Conservation (phyloP, 2,113 vertebrate species). For the Diadophis punctatus region DNA sequence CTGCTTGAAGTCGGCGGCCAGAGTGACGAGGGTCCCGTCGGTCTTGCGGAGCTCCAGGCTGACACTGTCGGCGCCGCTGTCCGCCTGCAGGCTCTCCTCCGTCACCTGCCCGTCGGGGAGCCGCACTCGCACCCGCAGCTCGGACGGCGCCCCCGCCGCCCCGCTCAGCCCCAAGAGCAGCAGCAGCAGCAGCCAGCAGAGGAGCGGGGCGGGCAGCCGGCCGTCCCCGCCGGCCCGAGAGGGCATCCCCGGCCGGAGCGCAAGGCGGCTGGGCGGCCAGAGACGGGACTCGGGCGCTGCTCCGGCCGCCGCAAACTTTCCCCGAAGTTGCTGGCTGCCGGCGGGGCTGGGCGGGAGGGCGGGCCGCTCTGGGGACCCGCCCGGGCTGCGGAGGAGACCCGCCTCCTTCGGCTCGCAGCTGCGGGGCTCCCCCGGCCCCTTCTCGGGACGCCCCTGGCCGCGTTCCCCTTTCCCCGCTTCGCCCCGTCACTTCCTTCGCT, state of each 20-base stretch:
- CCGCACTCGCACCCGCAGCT: constrained; percentile 87
- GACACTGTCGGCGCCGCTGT: constrained; percentile 83
- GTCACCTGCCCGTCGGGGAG: constrained; percentile 85
- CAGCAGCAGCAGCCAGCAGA: constrained; percentile 27
- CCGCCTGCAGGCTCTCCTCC: constrained; percentile 89
- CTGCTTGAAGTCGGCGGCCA: constrained; percentile 89
- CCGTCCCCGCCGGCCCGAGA: not conserved
- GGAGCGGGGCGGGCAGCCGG: constrained; percentile 41
- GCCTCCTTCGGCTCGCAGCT: not conserved
- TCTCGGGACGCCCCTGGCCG: not conserved
- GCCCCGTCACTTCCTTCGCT: constrained; percentile 84
- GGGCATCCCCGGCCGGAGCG: not conserved
- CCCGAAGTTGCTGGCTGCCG: not conserved
- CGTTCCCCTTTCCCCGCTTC: not conserved
- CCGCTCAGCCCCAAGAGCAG: constrained; percentile 32
- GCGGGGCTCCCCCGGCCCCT: not conserved
- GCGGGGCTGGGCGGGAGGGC: not conserved
- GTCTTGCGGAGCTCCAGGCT: constrained; percentile 85
- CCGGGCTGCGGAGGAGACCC: not conserved
- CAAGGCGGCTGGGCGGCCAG: not conserved
- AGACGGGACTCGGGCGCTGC: not conserved
- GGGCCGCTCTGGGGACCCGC: not conserved
- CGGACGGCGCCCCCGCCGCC: constrained; percentile 53
- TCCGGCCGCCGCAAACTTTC: not conserved
- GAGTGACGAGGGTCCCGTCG: constrained; percentile 88